Evolutionary conservation across 2,888 invertebrate species (phyloP), one percentile per base, ranked within the genome.

Genomic region (Tenthredo distinguenda): DNA sequence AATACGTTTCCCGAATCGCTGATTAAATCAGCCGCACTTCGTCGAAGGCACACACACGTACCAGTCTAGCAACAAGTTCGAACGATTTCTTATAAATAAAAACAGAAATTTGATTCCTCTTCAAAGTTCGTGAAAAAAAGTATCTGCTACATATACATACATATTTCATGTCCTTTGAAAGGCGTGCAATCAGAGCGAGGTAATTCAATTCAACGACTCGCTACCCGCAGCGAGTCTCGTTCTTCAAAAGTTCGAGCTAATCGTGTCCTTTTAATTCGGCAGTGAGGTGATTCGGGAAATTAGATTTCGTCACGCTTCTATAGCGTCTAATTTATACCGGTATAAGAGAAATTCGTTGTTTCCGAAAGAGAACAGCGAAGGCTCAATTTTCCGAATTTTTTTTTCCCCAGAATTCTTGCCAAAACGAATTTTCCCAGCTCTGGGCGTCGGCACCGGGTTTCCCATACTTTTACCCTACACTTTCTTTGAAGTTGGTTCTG

Each of bases 201-300:
- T 55, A 50, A 77, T 77, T 77, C 31, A 31, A 77, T 77, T 47
- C 37, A 9, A 77, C 77, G 50, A 77, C 4, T 31, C 34, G 76
- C 31, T 21, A 21, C 40, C 68, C 15, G 31, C 40, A 21, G 15
- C 31, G 50, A 50, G 31, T 50, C n/a, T 50, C 31, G 18, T 77
- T 50, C 34, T 4, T 81, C 37, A n/a, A 21, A 81, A 74, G 26
- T 26, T 74, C 1, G 43, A 47, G 12, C 74, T 21, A 43, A 74
- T 26, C 40, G 21, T 26, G 26, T 74, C 43, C 74, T 18, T n/a
- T 55, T 26, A 31, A 34, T 50, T 26, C 50, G 18, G 0, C 2
- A 31, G 7, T 0, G 12, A 50, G 6, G 15, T 31, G 18, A 50
- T 77, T 77, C 34, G 12, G 10, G 72, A 21, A 72, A 43, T 37